Percentiles rank a stretch among this genome's conserved stretches.
phyloP scores from a whole-genome alignment of 1,140 invertebrate genomes.

The Arctopsyche grandis region DNA sequence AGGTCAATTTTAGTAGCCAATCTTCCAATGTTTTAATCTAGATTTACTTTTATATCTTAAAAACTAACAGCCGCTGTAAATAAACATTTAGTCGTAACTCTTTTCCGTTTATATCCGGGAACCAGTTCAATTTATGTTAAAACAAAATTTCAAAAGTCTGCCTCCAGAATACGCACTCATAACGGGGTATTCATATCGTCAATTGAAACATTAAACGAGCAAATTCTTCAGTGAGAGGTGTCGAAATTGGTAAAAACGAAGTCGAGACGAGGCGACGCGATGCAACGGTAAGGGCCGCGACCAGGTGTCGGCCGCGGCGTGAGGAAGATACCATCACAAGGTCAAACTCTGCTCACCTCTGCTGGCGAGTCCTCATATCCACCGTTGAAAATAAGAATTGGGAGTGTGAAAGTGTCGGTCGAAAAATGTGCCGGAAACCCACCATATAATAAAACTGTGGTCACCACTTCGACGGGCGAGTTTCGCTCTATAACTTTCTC shows the following conservation, averaged over 20 bases:
- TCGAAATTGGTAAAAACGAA: conserved; percentile 24
- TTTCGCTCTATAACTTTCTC: too few species aligned
- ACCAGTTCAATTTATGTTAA: too few species aligned
- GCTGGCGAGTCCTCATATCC: conserved; percentile 30
- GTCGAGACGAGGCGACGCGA: neutral
- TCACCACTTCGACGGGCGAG: too few species aligned
- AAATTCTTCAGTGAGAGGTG: conserved; percentile 11
- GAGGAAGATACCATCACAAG: conserved; percentile 50
- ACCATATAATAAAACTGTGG: too few species aligned
- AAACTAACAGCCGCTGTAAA: too few species aligned
- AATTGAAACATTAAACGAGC: conserved; percentile 40
- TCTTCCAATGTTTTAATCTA: too few species aligned
- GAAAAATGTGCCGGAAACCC: neutral
- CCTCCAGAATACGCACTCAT: too few species aligned
- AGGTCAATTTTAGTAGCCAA: too few species aligned
- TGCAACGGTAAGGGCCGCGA: conserved; percentile 9
- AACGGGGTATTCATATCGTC: neutral
- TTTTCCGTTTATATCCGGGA: too few species aligned
- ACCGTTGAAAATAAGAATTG: conserved; percentile 17
- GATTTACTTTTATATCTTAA: too few species aligned
- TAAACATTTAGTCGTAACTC: too few species aligned
- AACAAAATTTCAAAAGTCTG: too few species aligned
- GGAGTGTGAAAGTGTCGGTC: conserved; percentile 8
- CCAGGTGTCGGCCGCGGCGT: neutral
- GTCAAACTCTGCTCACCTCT: conserved; percentile 47